Base-by-base conservation (phyloP, 2,888 invertebrate genomes). In the Apodemia hepburni region DNA sequence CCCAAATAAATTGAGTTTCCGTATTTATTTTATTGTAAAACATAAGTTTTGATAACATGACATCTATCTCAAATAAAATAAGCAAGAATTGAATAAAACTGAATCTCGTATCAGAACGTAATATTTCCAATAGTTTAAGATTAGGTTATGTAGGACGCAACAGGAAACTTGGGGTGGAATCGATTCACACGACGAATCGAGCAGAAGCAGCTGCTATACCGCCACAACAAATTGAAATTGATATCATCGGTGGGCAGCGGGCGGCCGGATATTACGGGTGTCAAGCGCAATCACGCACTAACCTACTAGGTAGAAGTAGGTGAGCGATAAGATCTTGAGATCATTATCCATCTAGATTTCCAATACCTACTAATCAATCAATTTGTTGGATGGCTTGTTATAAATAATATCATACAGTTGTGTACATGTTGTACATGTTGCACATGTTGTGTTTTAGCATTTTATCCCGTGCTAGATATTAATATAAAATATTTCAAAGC, bases 151-250 rank as follows among this genome's bases (percentile, higher is more conserved):
- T 78, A 77, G 77, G 79, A 83, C 80, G 86, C 81, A 85, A 86
- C 84, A 87, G 88, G 87, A 88, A 88, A 85, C 87, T 84, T 78
- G 79, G 49, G 87, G 81, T 81, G 81, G 81, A 85, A 87, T 87
- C 86, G 86, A 86, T 86, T 85, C 81, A 84, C 80, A 84, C 80
- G 82, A 84, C 81, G 84, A 86, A 84, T 84, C 82, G 80, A 79
- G 83, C 72, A 79, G 83, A 83, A 80, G 81, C 83, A 82, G 82
- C 83, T 77, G 85, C 83, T 85, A 85, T 83, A 79, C 80, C 78
- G 78, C 84, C 87, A 83, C 84, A 87, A 87, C 89, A 90, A 90
- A 89, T 91, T 89, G 90, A 89, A 91, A 88, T 87, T 89, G 90
- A 91, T 90, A 90, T 85, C 84, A 88, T 89, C 87, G 83, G 82